These are phyloP conservation scores for Scomberomorus guttatus DNA, from an alignment of 2,797 vertebrate genomes.

Conservation along the genomic window DNA sequence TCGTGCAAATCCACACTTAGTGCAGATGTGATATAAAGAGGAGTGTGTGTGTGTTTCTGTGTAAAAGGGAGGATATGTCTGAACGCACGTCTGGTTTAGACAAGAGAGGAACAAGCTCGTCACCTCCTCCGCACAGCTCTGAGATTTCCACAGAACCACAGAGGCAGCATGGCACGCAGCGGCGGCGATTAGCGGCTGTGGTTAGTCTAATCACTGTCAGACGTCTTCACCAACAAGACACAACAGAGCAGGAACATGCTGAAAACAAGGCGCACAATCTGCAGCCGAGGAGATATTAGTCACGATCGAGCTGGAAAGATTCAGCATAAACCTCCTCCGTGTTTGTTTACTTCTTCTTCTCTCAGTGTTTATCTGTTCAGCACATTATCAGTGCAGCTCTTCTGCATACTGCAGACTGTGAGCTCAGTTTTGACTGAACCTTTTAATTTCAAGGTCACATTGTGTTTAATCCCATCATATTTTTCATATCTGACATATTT, in stretches of 20 bases:
- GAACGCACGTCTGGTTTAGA: too few species aligned
- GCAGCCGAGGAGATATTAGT: neutral
- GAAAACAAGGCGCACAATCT: neutral
- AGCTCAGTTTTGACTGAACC: too few species aligned
- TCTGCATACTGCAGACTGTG: too few species aligned
- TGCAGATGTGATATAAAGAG: too few species aligned
- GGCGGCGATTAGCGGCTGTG: neutral
- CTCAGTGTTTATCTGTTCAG: neutral
- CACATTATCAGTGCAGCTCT: neutral
- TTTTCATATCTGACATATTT: too few species aligned
- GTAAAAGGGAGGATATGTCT: too few species aligned
- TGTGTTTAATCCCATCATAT: neutral
- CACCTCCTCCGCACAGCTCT: too few species aligned
- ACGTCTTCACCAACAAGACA: conserved; percentile 21
- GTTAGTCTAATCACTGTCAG: conserved; percentile 25
- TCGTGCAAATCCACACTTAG: too few species aligned
- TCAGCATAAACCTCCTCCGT: neutral
- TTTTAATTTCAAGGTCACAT: neutral
- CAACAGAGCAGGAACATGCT: neutral
- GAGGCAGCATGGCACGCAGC: neutral
- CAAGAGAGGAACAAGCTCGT: too few species aligned
- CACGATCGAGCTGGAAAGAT: neutral
- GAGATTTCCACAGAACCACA: too few species aligned
- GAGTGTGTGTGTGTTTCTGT: too few species aligned
- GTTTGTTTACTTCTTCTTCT: neutral